Evolutionary conservation across 2,113 vertebrate species (phyloP), one percentile per base, ranked within the genome.

Genomic region (Castor canadensis): DNA sequence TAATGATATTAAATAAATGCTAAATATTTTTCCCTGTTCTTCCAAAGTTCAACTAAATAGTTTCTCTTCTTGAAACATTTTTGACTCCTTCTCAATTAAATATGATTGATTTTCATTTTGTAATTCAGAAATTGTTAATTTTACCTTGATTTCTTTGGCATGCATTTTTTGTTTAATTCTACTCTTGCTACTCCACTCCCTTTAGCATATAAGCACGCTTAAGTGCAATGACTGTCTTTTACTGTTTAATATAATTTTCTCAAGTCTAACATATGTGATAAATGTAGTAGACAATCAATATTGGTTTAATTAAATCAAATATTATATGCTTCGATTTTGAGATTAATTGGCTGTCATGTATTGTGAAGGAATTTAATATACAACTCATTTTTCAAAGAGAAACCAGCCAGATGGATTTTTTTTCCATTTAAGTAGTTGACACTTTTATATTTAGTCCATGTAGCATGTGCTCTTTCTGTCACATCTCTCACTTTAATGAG

Each of bases 401-500:
- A 96, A 89, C 43, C 49, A 96, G 86, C 82, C 94, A 97, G 97
- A 97, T 96, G 96, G 96, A 73, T 89, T 94, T 93, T 96, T 96
- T 96, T 88, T 40, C 60, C 43, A 66, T 92, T 95, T 94, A 92
- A 96, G 91, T 95, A 52, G 93, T 93, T 97, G 93, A 95, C 81
- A 88, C 90, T 96, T 95, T 97, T 97, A 95, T 97, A 97, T 97
- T 97, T 97, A 95, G 92, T 96, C 90, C 72, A 75, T 66, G 82
- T 97, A 82, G 82, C 85, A 92, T 95, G 96, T 96, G 73, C 94
- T 97, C 90, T 95, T 96, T 95, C 92, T 97, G 93, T 94, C 93
- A 96, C 86, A 97, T 97, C 91, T 95, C 82, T 97, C 91, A 97
- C 82, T 96, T 96, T 97, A 97, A 97, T 97, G 89, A 97, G 94